Conservation (phyloP, 2,888 invertebrate species). For the Himalopsyche tibetana region DNA sequence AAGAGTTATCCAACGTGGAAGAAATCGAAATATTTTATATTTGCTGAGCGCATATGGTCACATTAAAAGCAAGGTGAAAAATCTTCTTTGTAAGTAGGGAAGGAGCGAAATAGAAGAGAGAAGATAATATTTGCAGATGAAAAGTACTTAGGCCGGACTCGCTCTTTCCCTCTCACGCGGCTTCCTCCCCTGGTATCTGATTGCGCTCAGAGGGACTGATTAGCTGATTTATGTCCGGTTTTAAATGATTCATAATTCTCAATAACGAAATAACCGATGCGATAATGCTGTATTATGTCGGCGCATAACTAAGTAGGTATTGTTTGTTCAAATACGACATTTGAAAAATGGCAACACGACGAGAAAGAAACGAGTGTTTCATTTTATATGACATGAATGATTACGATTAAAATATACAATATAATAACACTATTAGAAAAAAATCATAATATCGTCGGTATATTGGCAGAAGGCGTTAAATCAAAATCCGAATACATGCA, state of each 20-base stretch:
- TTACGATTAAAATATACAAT: background rate
- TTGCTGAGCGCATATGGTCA: background rate
- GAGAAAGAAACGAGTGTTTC: background rate
- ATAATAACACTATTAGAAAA: too few species aligned
- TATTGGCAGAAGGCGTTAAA: too few species aligned
- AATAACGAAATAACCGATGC: slow-evolving; percentile 21
- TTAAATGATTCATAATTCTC: slow-evolving; percentile 31
- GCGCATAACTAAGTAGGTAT: background rate
- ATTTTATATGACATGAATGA: slow-evolving; percentile 2
- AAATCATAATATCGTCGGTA: too few species aligned
- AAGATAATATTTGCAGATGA: background rate
- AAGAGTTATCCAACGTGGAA: too few species aligned
- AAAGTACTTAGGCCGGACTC: background rate
- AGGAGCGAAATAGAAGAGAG: background rate
- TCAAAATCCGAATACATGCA: too few species aligned
- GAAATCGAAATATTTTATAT: too few species aligned
- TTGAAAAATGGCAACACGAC: slow-evolving; percentile 3
- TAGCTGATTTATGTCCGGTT: background rate
- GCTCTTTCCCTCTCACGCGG: background rate
- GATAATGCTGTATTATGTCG: slow-evolving; percentile 16
- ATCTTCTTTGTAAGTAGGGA: background rate
- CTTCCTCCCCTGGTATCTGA: slow-evolving; percentile 1
- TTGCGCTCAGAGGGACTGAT: slow-evolving; percentile 26
- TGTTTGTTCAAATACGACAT: background rate
- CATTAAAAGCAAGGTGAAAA: slow-evolving; percentile 4